phyloP scores from a whole-genome alignment of 64 coral and sea anemone genomes.

The Cladopsammia gracilis region DNA sequence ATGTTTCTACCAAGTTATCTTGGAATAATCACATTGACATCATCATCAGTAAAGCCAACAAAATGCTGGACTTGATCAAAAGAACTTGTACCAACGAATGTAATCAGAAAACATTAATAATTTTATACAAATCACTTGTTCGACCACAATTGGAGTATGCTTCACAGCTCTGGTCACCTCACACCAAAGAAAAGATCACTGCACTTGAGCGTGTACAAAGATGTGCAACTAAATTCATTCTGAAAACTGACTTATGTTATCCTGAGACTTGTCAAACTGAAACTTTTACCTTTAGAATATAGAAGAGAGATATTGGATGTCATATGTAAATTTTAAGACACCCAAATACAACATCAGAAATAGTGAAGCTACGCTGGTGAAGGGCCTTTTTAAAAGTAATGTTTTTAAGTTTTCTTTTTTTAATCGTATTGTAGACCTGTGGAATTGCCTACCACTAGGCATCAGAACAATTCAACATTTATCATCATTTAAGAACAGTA shows the following conservation, averaged over 20 bases:
- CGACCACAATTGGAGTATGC: conserved; percentile 51
- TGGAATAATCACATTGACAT: conserved; percentile 55
- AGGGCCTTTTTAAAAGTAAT: conserved; percentile 40
- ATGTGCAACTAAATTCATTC: conserved; percentile 45
- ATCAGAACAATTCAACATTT: conserved; percentile 36
- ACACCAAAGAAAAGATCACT: conserved; percentile 43
- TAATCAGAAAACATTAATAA: conserved; percentile 10
- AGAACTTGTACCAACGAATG: conserved; percentile 39
- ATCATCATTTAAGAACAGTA: conserved; percentile 43
- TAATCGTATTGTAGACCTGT: conserved; percentile 53
- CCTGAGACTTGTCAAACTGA: conserved; percentile 51
- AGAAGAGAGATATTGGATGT: conserved; percentile 19
- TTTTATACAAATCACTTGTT: conserved; percentile 56
- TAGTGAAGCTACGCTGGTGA: conserved; percentile 45
- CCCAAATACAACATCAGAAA: conserved; percentile 54
- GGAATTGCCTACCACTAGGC: conserved; percentile 45
- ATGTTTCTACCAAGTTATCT: conserved; percentile 66
- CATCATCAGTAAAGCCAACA: conserved; percentile 63
- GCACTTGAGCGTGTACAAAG: conserved; percentile 61
- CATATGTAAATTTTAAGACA: conserved; percentile 37
- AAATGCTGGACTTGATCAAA: conserved; percentile 55
- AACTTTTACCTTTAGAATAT: conserved; percentile 16
- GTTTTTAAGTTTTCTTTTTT: conserved; percentile 53
- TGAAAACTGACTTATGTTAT: conserved; percentile 52
- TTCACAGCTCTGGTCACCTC: conserved; percentile 51